Evolutionary conservation across 2,113 vertebrate species (phyloP).

Genomic region (Malurus elegans): DNA sequence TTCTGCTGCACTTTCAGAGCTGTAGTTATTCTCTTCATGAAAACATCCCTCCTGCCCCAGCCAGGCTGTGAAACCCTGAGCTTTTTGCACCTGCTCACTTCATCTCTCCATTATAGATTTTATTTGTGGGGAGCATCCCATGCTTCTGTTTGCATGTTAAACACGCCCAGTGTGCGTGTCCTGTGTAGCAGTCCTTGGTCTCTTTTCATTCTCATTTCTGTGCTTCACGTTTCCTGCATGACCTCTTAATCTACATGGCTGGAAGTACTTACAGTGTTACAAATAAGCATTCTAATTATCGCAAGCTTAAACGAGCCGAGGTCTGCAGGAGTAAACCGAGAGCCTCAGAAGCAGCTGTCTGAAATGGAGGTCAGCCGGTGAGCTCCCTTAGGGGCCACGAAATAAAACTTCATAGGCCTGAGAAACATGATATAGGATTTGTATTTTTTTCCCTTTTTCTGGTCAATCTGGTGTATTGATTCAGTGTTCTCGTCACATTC

Average conservation of each 20-base stretch:
- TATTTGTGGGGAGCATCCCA: not conserved
- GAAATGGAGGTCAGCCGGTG: not conserved
- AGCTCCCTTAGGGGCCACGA: not conserved
- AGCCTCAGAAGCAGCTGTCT: not conserved
- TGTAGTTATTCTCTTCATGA: not conserved
- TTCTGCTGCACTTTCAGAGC: not conserved
- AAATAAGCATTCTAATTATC: conserved; percentile 3
- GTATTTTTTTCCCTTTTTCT: not conserved
- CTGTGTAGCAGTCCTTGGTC: not conserved
- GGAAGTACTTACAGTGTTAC: not conserved
- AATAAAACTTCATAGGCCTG: not conserved
- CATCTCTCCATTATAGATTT: rapidly evolving
- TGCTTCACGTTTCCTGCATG: not conserved
- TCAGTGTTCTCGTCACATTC: not conserved
- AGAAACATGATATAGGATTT: rapidly evolving
- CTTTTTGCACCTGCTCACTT: not conserved
- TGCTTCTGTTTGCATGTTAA: not conserved
- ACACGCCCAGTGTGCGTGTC: rapidly evolving
- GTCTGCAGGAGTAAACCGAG: not conserved
- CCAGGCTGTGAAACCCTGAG: not conserved
- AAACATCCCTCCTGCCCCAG: not conserved
- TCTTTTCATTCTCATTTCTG: not conserved
- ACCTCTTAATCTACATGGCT: not conserved
- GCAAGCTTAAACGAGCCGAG: not conserved
- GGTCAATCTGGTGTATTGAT: not conserved